phyloP scores from a whole-genome alignment of 2,113 vertebrate species.

The Archocentrus centrarchus region DNA sequence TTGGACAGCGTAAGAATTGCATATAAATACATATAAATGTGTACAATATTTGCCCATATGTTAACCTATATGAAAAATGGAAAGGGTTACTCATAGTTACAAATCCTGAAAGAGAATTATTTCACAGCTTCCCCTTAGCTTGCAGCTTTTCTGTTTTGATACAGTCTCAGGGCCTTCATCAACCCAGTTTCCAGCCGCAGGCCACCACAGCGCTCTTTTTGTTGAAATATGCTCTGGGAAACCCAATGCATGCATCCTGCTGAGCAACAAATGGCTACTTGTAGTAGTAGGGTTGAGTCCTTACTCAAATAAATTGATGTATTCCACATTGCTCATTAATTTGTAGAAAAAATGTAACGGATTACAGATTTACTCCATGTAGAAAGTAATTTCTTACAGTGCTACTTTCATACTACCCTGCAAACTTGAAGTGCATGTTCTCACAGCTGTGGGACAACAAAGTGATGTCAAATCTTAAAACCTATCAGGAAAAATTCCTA shows the following conservation, averaged over 20 bases:
- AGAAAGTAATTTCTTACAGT: neutral
- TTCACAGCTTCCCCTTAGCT: neutral
- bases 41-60: neutral
- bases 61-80: neutral
- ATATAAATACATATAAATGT: neutral
- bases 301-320: neutral
- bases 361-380: neutral
- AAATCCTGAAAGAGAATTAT: neutral
- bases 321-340: neutral
- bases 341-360: neutral
- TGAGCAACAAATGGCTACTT: conserved; percentile 2
- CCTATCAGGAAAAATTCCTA: neutral
- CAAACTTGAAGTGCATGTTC: neutral
- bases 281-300: neutral
- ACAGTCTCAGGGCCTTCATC: accelerated
- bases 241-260: neutral
- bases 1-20: neutral
- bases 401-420: neutral
- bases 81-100: neutral
- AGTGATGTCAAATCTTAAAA: neutral
- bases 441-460: neutral
- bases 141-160: neutral
- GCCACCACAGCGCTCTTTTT: neutral
- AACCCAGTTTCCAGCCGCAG: neutral
- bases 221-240: conserved; percentile 3